phyloP scores from a whole-genome alignment of 2,888 invertebrate species.

The Pilophorus perplexus region DNA sequence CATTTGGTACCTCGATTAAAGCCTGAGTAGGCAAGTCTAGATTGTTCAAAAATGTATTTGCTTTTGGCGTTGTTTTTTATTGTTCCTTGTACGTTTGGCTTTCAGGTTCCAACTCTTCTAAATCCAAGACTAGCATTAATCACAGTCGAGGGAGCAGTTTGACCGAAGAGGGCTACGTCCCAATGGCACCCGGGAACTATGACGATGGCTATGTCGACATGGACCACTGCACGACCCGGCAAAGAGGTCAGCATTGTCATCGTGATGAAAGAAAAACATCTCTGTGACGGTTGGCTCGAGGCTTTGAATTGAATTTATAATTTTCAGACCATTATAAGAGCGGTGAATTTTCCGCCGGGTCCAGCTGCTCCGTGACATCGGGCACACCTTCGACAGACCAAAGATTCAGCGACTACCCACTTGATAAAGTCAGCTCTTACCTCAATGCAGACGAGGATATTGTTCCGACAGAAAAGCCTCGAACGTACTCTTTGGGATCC shows the following conservation, averaged over 20 bases:
- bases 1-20: no score
- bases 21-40: no score
- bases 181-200: constrained; percentile 62
- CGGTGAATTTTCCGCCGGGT: constrained; percentile 61
- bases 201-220: constrained; percentile 63
- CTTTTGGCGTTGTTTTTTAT: no score
- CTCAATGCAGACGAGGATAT: constrained; percentile 64
- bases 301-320: no score
- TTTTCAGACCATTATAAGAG: constrained; percentile 43
- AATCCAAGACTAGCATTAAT: constrained; percentile 41
- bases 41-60: no score
- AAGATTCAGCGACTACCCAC: constrained; percentile 71
- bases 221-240: constrained; percentile 54
- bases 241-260: constrained; percentile 23
- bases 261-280: neutral
- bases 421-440: constrained; percentile 77
- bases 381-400: constrained; percentile 80
- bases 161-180: constrained; percentile 63
- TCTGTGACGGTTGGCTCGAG: no score
- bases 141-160: constrained; percentile 66
- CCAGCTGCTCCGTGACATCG: constrained; percentile 71
- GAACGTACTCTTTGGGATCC: constrained; percentile 84
- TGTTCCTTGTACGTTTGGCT: neutral
- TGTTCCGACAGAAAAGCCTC: constrained; percentile 58
- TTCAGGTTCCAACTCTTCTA: neutral